Evolutionary conservation across 2,113 vertebrate species (phyloP), one percentile per base, ranked within the genome.

Genomic region (Parotia lawesii): DNA sequence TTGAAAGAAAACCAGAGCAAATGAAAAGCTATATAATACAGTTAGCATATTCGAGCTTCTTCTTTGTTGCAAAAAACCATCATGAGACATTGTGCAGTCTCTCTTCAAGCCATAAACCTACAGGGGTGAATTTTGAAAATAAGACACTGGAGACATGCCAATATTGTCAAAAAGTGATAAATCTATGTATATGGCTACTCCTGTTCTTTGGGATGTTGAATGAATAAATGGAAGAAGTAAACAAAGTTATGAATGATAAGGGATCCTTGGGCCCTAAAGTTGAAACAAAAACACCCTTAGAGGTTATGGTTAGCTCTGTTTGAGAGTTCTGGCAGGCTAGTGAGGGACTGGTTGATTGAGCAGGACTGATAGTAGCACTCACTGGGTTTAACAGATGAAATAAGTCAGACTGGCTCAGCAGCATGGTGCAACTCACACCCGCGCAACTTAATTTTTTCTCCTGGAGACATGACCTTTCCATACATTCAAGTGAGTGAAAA

Each of bases 151-250:
- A 88, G 40, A 20, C 17, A 61, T 2, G 2, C 15, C 48, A 53
- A 9, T 65, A n/a, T n/a, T 47, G 73, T 96, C 33, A 73, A 66
- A 66, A 82, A 45, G 10, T 23, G 12, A 56, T 69, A 15, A 57
- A 21, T 57, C 24, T 79, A 12, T 69, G 69, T 72, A 28, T 65
- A 57, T 25, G 22, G 6, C 31, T 80, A 3, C 18, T 77, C 14
- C 18, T 24, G 15, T 48, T 90, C 28, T 80, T 80, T 45, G 40
- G 31, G 40, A 83, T 53, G 4, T 24, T 82, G 31, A 57, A 85
- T 69, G 19, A 88, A 83, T 57, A 92, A 78, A 69, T 57, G 38
- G 44, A 85, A 42, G 37, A 73, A 11, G 27, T 61, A 83, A 91
- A 75, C 10, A 60, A 73, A 58, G 2, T 71, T 75, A 37, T 47